A percentile compares a stretch with the other conserved stretches of the same genome.
Evolutionary conservation across 2,113 vertebrate genomes (phyloP).

Genomic region (Suricata suricatta): DNA sequence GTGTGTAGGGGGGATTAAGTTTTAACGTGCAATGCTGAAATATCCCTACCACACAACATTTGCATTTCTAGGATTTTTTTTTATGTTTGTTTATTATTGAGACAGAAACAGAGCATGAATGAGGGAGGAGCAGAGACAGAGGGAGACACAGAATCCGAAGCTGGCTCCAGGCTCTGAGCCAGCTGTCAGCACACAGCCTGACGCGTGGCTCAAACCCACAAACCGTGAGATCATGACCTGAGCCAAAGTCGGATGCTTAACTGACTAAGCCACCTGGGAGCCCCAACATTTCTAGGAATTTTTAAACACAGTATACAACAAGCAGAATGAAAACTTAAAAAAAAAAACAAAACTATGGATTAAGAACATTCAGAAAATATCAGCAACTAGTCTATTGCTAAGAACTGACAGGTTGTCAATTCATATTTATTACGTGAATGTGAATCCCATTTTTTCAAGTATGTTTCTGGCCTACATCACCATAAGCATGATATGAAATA

Average conservation of each 20-base stretch:
- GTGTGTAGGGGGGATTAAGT: neutral
- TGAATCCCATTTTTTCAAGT: neutral
- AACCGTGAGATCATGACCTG: too few species aligned
- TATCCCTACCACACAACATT: neutral
- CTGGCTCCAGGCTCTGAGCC: too few species aligned
- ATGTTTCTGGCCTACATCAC: conserved; percentile 43
- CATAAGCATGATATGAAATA: conserved; percentile 39
- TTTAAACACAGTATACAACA: neutral
- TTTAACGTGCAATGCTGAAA: neutral
- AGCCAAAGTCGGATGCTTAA: too few species aligned
- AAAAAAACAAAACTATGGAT: neutral
- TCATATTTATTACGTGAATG: neutral
- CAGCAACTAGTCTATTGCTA: neutral
- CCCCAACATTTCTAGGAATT: neutral
- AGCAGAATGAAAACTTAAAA: neutral
- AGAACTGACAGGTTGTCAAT: neutral
- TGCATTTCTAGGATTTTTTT: neutral
- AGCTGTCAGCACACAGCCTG: too few species aligned
- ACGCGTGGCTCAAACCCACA: too few species aligned
- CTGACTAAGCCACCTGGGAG: too few species aligned
- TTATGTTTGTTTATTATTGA: too few species aligned
- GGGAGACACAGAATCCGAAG: too few species aligned
- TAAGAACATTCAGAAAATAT: conserved; percentile 1
- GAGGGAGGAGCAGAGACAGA: too few species aligned
- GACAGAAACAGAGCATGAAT: too few species aligned